Conservation (phyloP, 2,797 vertebrate genomes). For the Acanthurus leucopareius region DNA sequence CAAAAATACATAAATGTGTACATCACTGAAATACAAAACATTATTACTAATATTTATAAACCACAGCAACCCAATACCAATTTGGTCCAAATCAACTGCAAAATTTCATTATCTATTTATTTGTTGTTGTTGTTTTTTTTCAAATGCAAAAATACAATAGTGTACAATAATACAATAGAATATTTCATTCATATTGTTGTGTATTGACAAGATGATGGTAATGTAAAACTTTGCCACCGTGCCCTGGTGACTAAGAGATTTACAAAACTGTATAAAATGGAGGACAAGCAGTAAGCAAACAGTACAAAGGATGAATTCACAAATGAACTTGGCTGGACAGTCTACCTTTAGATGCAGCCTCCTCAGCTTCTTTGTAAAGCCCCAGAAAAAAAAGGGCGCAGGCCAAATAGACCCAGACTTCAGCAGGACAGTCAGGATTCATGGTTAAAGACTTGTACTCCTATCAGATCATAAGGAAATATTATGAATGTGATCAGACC, state of each 20-base stretch:
- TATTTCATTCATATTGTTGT: too few relatives aligned
- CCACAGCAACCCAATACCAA: not conserved
- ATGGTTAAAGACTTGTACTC: slow-evolving; percentile 90
- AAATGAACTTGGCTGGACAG: not conserved
- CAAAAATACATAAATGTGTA: slow-evolving; percentile 5
- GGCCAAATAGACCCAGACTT: slow-evolving; percentile 96
- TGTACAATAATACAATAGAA: too few relatives aligned
- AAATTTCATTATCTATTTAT: not conserved
- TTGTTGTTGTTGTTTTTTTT: too few relatives aligned
- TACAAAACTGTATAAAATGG: not conserved
- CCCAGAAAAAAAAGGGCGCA: slow-evolving; percentile 95
- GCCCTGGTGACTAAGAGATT: not conserved
- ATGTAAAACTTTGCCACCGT: not conserved
- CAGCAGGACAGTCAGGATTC: slow-evolving; percentile 86
- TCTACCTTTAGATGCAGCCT: slow-evolving; percentile 93
- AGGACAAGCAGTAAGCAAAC: not conserved
- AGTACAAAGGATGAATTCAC: not conserved
- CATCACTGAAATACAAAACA: not conserved
- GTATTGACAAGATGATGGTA: too few relatives aligned
- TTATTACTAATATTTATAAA: not conserved
- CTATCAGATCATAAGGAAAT: slow-evolving; percentile 79
- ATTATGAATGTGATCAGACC: not conserved
- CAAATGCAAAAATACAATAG: too few relatives aligned
- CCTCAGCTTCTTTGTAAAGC: slow-evolving; percentile 95
- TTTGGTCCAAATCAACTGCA: slow-evolving; percentile 1